Evolutionary conservation across 2,113 vertebrate species (phyloP).

Genomic region (Cyprinodon tularosa): DNA sequence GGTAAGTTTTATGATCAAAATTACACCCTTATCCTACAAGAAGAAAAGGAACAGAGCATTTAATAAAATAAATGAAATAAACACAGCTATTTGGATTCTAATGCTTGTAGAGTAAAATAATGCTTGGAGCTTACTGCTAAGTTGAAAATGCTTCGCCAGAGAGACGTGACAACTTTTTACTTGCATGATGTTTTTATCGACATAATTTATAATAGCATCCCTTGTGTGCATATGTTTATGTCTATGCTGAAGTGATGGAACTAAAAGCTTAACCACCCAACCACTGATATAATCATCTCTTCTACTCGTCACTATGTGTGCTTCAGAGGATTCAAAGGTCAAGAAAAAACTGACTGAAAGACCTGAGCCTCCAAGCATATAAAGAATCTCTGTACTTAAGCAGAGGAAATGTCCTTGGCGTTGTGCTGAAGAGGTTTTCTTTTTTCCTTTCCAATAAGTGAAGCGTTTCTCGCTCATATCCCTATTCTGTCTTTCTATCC

Average conservation of each 20-base stretch:
- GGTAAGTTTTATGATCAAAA: too few relatives aligned
- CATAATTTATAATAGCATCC: conserved; percentile 36
- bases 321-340: conserved; percentile 32
- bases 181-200: conserved; percentile 38
- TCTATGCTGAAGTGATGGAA: conserved; percentile 23
- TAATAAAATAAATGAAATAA: too few relatives aligned
- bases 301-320: conserved; percentile 19
- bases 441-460: neutral
- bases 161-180: conserved; percentile 36
- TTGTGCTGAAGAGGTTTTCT: conserved; percentile 13
- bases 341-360: neutral
- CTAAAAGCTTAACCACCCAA: conserved; percentile 30
- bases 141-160: conserved; percentile 25
- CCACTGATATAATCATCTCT: conserved; percentile 30
- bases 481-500: neutral
- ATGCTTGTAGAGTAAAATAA: too few relatives aligned
- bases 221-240: neutral
- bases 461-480: conserved; percentile 11
- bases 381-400: conserved; percentile 23
- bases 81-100: too few relatives aligned
- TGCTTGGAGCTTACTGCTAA: conserved; percentile 46
- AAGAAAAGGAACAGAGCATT: too few relatives aligned
- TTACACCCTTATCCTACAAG: too few relatives aligned
- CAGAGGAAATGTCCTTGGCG: conserved; percentile 21
- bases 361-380: conserved; percentile 12